Base-by-base conservation (phyloP, 2,113 vertebrate species). In the Equus quagga region DNA sequence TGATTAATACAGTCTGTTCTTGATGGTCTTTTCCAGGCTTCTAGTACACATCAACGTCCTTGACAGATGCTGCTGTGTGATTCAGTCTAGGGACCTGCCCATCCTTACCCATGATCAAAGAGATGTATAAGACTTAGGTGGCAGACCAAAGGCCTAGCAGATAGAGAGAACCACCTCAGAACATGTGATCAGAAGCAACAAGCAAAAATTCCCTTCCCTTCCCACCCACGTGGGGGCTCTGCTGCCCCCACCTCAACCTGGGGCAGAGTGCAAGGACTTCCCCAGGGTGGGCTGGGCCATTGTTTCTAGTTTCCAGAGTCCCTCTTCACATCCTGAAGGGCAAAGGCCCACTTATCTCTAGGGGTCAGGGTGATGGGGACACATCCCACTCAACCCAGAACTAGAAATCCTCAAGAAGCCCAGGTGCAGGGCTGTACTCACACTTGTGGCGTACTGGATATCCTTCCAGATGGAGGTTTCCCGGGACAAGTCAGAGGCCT, bases 401-500 rank as follows among this genome's bases (percentile, higher is more conserved):
- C 17, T 3, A 19, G 13, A 11, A 70, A 46, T 18, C 58, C 28
- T 54, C 26, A 5, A 9, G n/a, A 33, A 94, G 78, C 65, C 65
- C 49, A 14, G 18, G 3, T 21, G 58, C 84, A 76, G 41, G 2
- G 51, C 49, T 36, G 49, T 54, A 99, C 99, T 99, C 98, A 99
- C 99, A 5, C 98, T 99, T 0, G 99, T 99, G 0, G 99, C 99
- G 0, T 99, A 99, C 97, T 99, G 99, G 14, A 99, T 99, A 98
- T 99, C 99, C 98, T 99, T 99, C 99, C 99, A 99, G 98, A 99
- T 95, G 23, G 99, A 99, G 5, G 99, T 99, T 90, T 99, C 99
- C 92, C 98, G 98, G 89, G 99, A 99, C 44, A 99, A 98, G 95
- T 99, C 99, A 0, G 99, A 99, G 51, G 98, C 98, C 96, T 99